These are phyloP conservation scores for Ceyx melanurus DNA, from an alignment of 2,113 vertebrate genomes.

Conservation along the genomic window DNA sequence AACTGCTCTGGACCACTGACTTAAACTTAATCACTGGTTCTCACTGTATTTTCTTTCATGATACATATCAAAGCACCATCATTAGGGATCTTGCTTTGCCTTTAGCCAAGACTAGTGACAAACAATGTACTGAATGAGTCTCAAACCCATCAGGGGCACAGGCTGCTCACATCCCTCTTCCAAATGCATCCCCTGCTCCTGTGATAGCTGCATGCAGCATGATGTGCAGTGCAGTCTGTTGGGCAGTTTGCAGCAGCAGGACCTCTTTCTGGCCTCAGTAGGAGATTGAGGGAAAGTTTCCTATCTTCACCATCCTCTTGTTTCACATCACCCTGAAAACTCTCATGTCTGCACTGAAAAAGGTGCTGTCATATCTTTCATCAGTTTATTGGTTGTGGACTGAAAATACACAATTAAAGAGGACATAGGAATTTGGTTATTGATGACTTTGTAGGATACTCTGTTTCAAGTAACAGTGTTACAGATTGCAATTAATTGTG, in stretches of 20 bases:
- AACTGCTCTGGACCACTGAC: not conserved
- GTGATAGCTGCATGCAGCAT: fast-evolving
- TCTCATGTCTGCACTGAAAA: not conserved
- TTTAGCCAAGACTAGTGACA: not conserved
- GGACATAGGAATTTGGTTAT: not conserved
- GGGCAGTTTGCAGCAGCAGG: not conserved
- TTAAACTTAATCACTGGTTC: not conserved
- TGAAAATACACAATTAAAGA: not conserved
- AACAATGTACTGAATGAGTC: not conserved
- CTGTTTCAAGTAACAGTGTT: not conserved
- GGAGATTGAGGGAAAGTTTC: not conserved
- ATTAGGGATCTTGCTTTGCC: not conserved
- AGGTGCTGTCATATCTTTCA: not conserved
- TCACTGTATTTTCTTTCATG: not conserved
- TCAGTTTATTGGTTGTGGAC: not conserved
- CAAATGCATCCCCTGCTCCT: not conserved
- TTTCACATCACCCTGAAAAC: not conserved
- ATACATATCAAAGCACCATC: not conserved
- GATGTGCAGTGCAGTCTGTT: fast-evolving
- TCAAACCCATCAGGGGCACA: not conserved
- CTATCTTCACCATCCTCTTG: not conserved
- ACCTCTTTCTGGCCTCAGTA: not conserved
- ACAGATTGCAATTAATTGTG: not conserved
- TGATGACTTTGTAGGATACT: not conserved
- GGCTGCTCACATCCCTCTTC: not conserved